Conservation (phyloP, 2,113 vertebrate species). For the Coreoperca whiteheadi region DNA sequence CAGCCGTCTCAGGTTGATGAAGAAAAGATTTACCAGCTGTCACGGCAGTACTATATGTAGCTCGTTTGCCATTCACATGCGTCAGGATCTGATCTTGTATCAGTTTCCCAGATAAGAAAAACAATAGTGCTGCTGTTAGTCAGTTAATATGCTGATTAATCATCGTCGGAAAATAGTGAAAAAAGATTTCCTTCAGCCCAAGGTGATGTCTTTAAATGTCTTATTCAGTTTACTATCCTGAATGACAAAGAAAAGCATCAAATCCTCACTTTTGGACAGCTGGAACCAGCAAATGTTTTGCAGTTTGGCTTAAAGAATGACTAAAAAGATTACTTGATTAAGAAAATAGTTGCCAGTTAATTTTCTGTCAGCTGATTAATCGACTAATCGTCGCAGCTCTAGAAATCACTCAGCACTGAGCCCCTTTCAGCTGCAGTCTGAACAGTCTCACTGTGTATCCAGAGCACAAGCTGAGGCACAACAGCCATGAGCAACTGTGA, state of each 20-base stretch:
- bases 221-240: neutral
- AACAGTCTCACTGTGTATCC: neutral
- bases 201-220: neutral
- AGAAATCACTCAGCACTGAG: neutral
- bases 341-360: neutral
- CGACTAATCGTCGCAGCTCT: neutral
- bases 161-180: neutral
- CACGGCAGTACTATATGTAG: neutral
- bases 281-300: neutral
- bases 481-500: neutral
- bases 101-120: neutral
- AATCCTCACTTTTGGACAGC: neutral
- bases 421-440: neutral
- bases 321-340: neutral
- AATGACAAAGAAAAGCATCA: neutral
- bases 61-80: neutral
- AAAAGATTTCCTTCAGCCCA: neutral
- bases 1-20: slow-evolving; percentile 1
- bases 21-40: neutral
- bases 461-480: neutral
- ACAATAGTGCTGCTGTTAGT: neutral
- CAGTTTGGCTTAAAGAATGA: neutral
- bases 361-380: neutral
- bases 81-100: neutral
- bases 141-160: neutral